Conservation (phyloP, 1,140 invertebrate species). For the Hylyphantes graminicola region DNA sequence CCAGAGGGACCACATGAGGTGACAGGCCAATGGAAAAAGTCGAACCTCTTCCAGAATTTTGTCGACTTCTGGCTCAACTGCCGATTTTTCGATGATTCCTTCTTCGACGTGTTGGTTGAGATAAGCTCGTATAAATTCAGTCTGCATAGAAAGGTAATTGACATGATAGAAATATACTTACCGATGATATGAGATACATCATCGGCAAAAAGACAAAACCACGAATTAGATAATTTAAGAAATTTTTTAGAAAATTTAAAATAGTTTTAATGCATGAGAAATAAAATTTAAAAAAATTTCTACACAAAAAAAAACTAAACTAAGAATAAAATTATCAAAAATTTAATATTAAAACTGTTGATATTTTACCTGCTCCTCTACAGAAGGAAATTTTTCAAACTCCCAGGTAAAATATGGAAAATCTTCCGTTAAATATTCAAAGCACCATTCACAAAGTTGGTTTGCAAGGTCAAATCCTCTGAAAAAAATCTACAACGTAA, state of each 20-base stretch:
- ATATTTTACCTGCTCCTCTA: constrained; percentile 80
- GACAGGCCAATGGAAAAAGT: constrained; percentile 86
- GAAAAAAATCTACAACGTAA: constrained; percentile 19
- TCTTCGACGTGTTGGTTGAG: neutral
- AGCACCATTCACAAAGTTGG: constrained; percentile 95
- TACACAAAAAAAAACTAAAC: too few relatives aligned
- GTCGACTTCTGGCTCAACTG: constrained; percentile 63
- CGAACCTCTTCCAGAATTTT: constrained; percentile 79
- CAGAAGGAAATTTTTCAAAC: constrained; percentile 77
- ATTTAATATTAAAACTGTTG: too few relatives aligned
- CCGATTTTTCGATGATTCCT: neutral
- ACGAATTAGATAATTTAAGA: too few relatives aligned
- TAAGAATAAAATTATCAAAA: too few relatives aligned
- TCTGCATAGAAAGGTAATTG: neutral
- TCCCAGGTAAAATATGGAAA: constrained; percentile 82
- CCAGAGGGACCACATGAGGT: constrained; percentile 94
- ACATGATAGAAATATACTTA: too few relatives aligned
- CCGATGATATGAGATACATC: too few relatives aligned
- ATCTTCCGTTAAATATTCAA: constrained; percentile 84
- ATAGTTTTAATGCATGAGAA: too few relatives aligned
- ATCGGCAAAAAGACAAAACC: too few relatives aligned
- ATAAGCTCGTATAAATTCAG: neutral
- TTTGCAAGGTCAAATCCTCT: constrained; percentile 95
- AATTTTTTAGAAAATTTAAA: too few relatives aligned
- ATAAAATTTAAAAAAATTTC: too few relatives aligned